phyloP scores from a whole-genome alignment of 35 echinoderm and acorn worm species.

The Lytechinus variegatus region DNA sequence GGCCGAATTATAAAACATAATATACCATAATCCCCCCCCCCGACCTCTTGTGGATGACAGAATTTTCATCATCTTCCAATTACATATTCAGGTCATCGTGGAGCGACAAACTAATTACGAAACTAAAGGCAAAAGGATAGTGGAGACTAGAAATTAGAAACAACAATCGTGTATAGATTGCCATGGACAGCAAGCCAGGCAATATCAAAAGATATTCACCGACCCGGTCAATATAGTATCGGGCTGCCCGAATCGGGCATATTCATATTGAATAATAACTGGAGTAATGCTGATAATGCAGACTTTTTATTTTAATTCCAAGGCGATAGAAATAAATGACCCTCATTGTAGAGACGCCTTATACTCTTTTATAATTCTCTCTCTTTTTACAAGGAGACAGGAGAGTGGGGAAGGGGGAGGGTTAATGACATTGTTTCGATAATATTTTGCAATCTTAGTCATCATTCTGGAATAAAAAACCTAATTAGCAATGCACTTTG shows the following conservation, averaged over 20 bases:
- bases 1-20: not conserved
- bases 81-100: conserved; percentile 9
- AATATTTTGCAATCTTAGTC: no score
- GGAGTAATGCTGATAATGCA: not conserved
- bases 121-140: not conserved
- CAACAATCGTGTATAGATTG: not conserved
- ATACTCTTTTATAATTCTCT: no score
- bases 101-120: not conserved
- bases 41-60: not conserved
- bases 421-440: no score
- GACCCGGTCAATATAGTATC: not conserved
- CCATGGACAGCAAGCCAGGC: not conserved
- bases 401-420: no score
- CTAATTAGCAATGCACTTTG: no score
- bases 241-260: not conserved
- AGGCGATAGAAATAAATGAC: not conserved
- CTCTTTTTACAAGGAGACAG: no score
- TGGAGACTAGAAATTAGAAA: not conserved
- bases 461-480: no score
- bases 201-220: not conserved
- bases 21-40: not conserved
- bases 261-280: not conserved
- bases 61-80: conserved; percentile 13
- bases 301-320: not conserved
- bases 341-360: not conserved